These are phyloP conservation scores for Oreochromis aureus DNA, from an alignment of 2,113 vertebrate species.

Conservation along the genomic window DNA sequence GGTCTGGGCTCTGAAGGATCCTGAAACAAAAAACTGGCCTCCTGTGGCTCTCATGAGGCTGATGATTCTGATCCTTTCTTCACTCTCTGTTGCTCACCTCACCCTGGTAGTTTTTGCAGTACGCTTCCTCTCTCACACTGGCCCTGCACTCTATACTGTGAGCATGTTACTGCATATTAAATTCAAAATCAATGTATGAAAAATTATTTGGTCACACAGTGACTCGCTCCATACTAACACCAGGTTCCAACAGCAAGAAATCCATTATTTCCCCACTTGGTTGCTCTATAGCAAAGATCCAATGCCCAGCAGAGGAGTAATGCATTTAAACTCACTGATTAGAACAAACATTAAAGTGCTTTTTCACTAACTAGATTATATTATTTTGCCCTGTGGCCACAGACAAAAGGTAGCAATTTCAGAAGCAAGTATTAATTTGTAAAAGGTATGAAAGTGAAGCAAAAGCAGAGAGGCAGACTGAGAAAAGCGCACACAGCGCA, in stretches of 20 bases:
- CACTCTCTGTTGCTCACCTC: background rate
- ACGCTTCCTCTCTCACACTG: background rate
- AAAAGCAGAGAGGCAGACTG: background rate
- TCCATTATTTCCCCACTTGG: background rate
- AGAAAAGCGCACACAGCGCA: background rate
- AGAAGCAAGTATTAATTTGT: background rate
- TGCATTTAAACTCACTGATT: background rate
- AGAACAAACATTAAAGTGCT: background rate
- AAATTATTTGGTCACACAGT: background rate
- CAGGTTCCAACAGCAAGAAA: background rate
- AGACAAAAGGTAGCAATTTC: background rate
- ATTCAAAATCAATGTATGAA: background rate
- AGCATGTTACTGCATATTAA: background rate
- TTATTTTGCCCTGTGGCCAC: background rate
- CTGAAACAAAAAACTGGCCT: background rate
- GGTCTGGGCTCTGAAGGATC: background rate
- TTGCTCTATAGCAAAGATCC: background rate
- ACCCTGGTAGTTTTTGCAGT: background rate
- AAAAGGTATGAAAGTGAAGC: background rate
- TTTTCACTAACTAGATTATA: background rate
- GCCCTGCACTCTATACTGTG: background rate
- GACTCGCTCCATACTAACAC: background rate
- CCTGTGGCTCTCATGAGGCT: background rate
- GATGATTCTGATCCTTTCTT: background rate
- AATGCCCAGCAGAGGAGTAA: background rate